Percentiles rank a stretch among this genome's conserved stretches.
Conservation (phyloP, 2,888 invertebrate genomes). For the Phlogophora meticulosa region DNA sequence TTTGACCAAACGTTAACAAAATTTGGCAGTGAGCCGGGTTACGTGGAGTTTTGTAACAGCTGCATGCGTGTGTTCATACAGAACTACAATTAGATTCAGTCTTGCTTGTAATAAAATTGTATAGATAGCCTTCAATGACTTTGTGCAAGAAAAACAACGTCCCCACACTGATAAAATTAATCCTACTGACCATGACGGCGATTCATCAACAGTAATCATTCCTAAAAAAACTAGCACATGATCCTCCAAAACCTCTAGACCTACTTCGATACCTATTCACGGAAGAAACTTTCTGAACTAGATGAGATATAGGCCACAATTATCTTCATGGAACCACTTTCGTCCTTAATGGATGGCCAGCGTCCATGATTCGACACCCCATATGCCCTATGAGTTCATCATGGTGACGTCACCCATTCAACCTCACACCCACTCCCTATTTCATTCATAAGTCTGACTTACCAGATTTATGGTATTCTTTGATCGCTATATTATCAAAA, state of each 20-base stretch:
- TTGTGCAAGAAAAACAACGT: not conserved
- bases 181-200: not conserved
- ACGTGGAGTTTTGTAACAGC: slow-evolving; percentile 63
- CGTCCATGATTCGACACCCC: slow-evolving; percentile 60
- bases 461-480: slow-evolving; percentile 52
- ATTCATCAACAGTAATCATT: too few species aligned
- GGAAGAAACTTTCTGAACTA: not conserved
- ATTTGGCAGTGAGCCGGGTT: slow-evolving; percentile 62
- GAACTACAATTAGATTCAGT: slow-evolving; percentile 51
- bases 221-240: not conserved
- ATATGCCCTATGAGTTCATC: slow-evolving; percentile 60
- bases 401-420: slow-evolving; percentile 66
- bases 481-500: slow-evolving; percentile 57
- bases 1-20: slow-evolving; percentile 62
- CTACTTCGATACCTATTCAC: not conserved
- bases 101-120: slow-evolving; percentile 31
- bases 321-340: slow-evolving; percentile 14
- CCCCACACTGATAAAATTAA: not conserved
- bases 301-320: not conserved
- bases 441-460: slow-evolving; percentile 65
- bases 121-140: slow-evolving; percentile 33
- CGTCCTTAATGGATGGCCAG: slow-evolving; percentile 20
- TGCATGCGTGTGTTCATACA: slow-evolving; percentile 49
- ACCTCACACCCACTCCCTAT: slow-evolving; percentile 63
- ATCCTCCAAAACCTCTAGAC: not conserved